Evolutionary conservation across 2,797 vertebrate species (phyloP).

Genomic region (Malacoctenus gilli): DNA sequence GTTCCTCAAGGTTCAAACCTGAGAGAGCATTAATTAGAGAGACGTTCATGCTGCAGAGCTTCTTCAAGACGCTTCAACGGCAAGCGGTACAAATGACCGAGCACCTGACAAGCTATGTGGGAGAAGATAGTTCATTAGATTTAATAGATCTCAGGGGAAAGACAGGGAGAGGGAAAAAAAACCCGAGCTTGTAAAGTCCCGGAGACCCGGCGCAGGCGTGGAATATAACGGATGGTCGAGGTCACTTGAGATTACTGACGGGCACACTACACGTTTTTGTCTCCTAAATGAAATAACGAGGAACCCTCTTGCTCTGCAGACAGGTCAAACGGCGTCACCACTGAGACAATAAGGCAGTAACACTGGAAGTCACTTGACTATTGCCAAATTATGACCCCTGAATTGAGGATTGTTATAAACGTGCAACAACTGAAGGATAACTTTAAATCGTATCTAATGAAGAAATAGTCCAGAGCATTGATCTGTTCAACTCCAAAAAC

Average conservation of each 20-base stretch:
- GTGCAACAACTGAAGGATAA: background rate
- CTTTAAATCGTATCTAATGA: too few relatives aligned
- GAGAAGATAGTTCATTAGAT: conserved; percentile 52
- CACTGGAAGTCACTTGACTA: conserved; percentile 33
- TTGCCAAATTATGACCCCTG: conserved; percentile 30
- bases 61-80: conserved; percentile 45
- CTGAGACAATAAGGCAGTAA: conserved; percentile 40
- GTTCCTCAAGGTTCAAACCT: too few relatives aligned
- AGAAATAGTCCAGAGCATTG: too few relatives aligned
- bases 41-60: conserved; percentile 44
- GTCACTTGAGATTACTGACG: conserved; percentile 12
- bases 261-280: conserved; percentile 37
- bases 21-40: conserved; percentile 44
- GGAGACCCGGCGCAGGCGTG: conserved; percentile 13
- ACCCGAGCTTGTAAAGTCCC: conserved; percentile 12
- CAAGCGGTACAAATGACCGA: conserved; percentile 59
- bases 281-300: conserved; percentile 56
- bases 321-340: conserved; percentile 58
- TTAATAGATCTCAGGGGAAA: conserved; percentile 34
- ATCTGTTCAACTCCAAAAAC: too few relatives aligned
- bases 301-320: conserved; percentile 36
- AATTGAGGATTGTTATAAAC: conserved; percentile 26
- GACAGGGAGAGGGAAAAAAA: conserved; percentile 8
- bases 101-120: conserved; percentile 65
- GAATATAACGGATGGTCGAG: conserved; percentile 23